Evolutionary conservation across 2,888 invertebrate species (phyloP), one percentile per base, ranked within the genome.

Genomic region (Chydorus sphaericus): DNA sequence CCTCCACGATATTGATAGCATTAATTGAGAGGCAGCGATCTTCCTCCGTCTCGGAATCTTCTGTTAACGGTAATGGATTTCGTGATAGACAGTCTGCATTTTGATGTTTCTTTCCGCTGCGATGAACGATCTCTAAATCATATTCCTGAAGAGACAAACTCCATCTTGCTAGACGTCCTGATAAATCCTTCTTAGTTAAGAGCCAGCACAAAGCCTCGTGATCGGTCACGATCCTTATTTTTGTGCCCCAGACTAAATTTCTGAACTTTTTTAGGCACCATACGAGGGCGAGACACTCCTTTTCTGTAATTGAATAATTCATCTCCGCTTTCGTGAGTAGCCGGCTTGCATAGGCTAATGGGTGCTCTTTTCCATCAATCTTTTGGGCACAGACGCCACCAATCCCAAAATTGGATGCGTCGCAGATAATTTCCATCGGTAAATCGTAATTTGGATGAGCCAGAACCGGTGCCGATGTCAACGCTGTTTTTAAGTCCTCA

Each of bases 241-340:
- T n/a, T 16, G 54, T 60, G 2, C 68, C 68, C 7, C 65, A 59
- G 0, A 70, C 31, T 44, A 68, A 71, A 0, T 64, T 61, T 36
- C 68, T 57, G 59, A 70, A 69, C 52, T 66, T 62, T 20, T 62
- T 57, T 20, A 69, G 55, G 0, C 65, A 61, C 37, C 61, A 63
- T 0, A 62, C 66, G 29, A 66, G 64, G 0, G 70, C 69, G 4
- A 71, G 58, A 0, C 64, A 65, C 59, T 69, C 71, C 28, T 69
- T 54, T 31, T 73, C 70, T 20, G 68, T 65, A 1, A 65, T 65
- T n/a, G 66, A 65, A 56, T 67, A 69, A 26, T 62, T 64, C 10
- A 61, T 58, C 61, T 70, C 69, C 0, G 65, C 62, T 1, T 57
- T 59, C 0, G 65, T 66, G 6, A 64, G 66, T 31, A 63, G 61